Evolutionary conservation across 37 sponge, comb jelly and placozoan genomes (phyloP).

Genomic region (Oopsacas minuta): DNA sequence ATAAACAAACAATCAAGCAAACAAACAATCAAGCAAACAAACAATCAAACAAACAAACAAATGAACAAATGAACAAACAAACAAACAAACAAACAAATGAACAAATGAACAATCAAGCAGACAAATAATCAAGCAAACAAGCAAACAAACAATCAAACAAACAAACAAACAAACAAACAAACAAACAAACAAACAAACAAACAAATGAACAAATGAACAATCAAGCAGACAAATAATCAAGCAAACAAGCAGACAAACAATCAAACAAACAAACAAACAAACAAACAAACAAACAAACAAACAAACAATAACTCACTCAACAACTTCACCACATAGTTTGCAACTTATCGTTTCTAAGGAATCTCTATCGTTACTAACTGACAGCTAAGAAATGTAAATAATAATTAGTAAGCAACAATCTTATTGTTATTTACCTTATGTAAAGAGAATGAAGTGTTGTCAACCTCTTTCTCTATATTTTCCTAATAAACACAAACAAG

Average conservation of each 20-base stretch:
- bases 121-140: neutral
- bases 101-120: neutral
- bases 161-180: neutral
- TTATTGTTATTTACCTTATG: neutral
- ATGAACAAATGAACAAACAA: neutral
- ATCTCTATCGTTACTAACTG: neutral
- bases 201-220: neutral
- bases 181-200: neutral
- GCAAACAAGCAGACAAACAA: neutral
- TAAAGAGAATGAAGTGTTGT: neutral
- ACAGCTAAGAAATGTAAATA: neutral
- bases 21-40: neutral
- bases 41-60: neutral
- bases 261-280: neutral
- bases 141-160: neutral
- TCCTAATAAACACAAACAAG: neutral
- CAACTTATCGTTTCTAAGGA: neutral
- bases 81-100: neutral
- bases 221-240: neutral
- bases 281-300: neutral
- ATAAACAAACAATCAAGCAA: neutral
- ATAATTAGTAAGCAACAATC: neutral
- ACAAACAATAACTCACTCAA: neutral
- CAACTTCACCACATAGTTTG: slow-evolving; percentile 3
- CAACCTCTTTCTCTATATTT: neutral